Base-by-base conservation (phyloP, 2,113 vertebrate species). In the Nannobrachium achirus region DNA sequence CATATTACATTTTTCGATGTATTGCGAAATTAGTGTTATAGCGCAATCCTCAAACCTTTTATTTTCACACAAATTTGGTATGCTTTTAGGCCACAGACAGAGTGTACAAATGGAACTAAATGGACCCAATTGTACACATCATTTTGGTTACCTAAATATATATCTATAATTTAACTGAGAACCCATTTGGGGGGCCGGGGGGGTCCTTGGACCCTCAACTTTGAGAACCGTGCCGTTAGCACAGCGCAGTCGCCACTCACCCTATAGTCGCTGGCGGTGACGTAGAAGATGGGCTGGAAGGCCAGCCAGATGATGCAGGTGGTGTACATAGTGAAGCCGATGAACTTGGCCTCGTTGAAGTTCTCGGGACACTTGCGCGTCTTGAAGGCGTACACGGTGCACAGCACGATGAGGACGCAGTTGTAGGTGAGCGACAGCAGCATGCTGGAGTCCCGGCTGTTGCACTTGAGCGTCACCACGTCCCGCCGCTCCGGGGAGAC, bases 271-370 rank as follows among this genome's bases (percentile, higher is more conserved):
- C 96, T 98, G 89, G 98, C 98, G 41, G 98, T 99, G 89, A 98
- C 98, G 0, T 97, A 99, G 93, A 99, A 99, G 93, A 99, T 98
- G 69, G 98, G 98, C 83, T 98, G 94, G 88, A 99, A 99, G 15
- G 98, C 98, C 49, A 99, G 92, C 98, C 98, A 99, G 93, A 99
- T 99, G 93, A 99, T 99, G 90, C 98, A 99, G 56, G 98, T 99
- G 2, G 98, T 99, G 82, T 99, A 99, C 98, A 99, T 99, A 80
- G 98, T 99, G 86, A 99, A 99, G 14, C 98, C 98, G 0, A 99
- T 99, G 88, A 98, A 99, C 83, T 99, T 99, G 89, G 98, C 98
- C 86, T 99, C 98, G 0, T 99, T 99, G 93, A 99, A 99, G 87
- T 99, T 99, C 78, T 99, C 98, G 0, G 98, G 98, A 78, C 98